Base-by-base conservation (phyloP, 2,888 invertebrate genomes). In the Apotomis capreana region DNA sequence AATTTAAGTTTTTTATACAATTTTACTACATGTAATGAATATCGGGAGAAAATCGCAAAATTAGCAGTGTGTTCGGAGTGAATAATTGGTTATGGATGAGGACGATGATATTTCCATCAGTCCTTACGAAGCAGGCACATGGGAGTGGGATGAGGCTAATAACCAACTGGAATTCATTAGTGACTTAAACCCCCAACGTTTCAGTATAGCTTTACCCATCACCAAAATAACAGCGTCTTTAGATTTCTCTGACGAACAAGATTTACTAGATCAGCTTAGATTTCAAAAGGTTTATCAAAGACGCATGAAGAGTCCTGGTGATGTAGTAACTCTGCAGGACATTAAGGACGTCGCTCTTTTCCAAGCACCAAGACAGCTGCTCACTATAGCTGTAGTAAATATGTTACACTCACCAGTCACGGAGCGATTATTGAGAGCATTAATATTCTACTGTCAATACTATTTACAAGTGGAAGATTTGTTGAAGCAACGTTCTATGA, bases 361-460 rank as follows among this genome's bases (percentile, higher is more conserved):
- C 51, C 55, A 55, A 4, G 64, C 73, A 3, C 64, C 73, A 9
- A 5, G 40, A 12, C 54, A 46, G 0, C 36, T 73, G 5, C 49
- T 73, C 15, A 73, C 6, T 6, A 12, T 36, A 0, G 40, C 46
- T 10, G 15, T 73, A 12, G 44, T 73, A 4, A 37, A 65, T n/a
- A 26, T 65, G 12, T 15, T 73, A 4, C 73, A 73, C 51, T 46
- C 55, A 13, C 61, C 69, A n/a, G 10, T 46, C 9, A 69, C 60
- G 1, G 60, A 73, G 0, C 64, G 69, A 1, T 65, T 73, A n/a
- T 55, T 73, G 0, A 59, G 73, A 69, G 64, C 69, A 13, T 49
- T 69, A 1, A 73, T 73, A 59, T 69, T 69, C 26, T 73, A 73
- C 64, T 73, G 73, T 12, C 73, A 73, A 44, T 73, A 73, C 10